phyloP scores from a whole-genome alignment of 2,888 invertebrate genomes.

The Melanophora roralis region DNA sequence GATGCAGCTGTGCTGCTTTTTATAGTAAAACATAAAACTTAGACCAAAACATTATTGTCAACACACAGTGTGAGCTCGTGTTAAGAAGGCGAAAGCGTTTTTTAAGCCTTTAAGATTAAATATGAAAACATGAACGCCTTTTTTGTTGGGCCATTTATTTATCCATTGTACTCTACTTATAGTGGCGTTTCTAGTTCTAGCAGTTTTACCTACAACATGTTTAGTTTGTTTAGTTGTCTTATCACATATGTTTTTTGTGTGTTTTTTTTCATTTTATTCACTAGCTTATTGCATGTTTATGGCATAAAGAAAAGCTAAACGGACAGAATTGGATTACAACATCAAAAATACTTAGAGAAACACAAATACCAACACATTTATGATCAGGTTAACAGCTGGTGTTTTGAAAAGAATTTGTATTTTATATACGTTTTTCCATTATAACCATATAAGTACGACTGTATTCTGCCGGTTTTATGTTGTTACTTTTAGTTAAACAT shows the following conservation, averaged over 20 bases:
- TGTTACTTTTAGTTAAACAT: slow-evolving; percentile 13
- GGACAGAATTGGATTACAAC: slow-evolving; percentile 1
- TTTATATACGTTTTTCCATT: not conserved
- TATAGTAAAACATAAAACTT: slow-evolving; percentile 37
- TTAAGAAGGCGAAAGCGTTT: slow-evolving; percentile 22
- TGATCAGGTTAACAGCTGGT: slow-evolving; percentile 58
- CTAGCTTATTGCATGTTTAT: not conserved
- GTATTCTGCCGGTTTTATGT: not conserved
- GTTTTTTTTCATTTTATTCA: slow-evolving; percentile 25
- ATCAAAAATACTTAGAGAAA: not conserved
- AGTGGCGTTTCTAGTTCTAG: slow-evolving; percentile 1
- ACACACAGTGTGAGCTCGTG: slow-evolving; percentile 37
- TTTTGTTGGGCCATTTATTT: slow-evolving; percentile 22
- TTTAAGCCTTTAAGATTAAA: slow-evolving; percentile 61
- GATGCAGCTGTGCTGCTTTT: not conserved
- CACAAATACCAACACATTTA: slow-evolving; percentile 39
- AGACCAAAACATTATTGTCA: slow-evolving; percentile 59
- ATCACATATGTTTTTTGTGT: slow-evolving; percentile 27
- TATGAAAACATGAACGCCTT: slow-evolving; percentile 43
- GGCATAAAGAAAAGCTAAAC: not conserved
- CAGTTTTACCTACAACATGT: slow-evolving; percentile 40
- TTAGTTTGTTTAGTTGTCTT: slow-evolving; percentile 24
- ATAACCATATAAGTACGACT: not conserved
- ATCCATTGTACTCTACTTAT: slow-evolving; percentile 8
- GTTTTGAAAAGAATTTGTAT: slow-evolving; percentile 37